Conservation (phyloP, 2,113 vertebrate genomes). For the Carassius gibelio region DNA sequence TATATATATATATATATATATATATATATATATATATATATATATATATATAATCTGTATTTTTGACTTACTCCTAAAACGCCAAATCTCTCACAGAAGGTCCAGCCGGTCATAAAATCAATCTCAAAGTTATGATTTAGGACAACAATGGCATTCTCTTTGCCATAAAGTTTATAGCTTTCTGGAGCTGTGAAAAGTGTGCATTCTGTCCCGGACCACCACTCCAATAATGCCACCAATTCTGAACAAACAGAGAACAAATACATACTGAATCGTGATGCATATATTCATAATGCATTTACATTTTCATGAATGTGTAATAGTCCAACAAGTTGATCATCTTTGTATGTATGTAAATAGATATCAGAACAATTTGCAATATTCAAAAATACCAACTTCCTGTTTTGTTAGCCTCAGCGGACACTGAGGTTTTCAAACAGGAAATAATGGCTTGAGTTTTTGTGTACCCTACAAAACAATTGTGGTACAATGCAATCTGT, state of each 20-base stretch:
- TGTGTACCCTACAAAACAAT: not conserved
- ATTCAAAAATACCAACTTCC: slow-evolving; percentile 20
- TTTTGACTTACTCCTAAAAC: slow-evolving; percentile 88
- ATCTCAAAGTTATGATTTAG: slow-evolving; percentile 97
- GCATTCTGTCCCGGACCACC: slow-evolving; percentile 95
- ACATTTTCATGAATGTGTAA: not conserved
- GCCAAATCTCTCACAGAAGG: slow-evolving; percentile 91
- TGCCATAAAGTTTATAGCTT: slow-evolving; percentile 81
- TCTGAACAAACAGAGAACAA: slow-evolving; percentile 77
- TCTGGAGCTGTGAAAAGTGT: slow-evolving; percentile 86
- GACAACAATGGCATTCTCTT: slow-evolving; percentile 91
- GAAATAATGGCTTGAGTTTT: not conserved
- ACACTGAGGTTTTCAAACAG: not conserved
- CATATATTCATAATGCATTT: slow-evolving; percentile 29
- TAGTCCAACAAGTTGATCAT: not conserved
- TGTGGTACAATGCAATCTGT: not conserved
- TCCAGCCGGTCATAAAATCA: slow-evolving; percentile 97
- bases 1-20: no score
- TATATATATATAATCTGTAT: not conserved
- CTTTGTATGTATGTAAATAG: not conserved
- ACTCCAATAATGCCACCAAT: slow-evolving; percentile 91
- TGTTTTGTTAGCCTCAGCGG: slow-evolving; percentile 8
- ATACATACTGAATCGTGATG: not conserved
- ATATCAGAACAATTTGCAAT: not conserved
- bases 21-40: no score